These are phyloP conservation scores for Sternarchorhynchus goeldii DNA, from an alignment of 2,797 vertebrate species.

Conservation along the genomic window DNA sequence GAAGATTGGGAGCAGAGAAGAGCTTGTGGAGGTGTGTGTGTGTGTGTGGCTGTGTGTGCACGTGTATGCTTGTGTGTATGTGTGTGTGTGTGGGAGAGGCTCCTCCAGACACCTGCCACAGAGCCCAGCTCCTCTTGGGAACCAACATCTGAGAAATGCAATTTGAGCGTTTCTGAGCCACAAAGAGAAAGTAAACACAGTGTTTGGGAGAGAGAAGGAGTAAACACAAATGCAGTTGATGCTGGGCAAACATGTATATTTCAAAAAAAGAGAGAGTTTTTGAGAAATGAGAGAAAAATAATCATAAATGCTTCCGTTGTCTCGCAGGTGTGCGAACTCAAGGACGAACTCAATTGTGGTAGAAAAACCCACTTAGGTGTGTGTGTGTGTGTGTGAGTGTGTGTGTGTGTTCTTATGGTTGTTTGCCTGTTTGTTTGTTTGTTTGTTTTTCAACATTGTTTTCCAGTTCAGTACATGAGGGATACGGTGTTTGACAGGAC, in stretches of 20 bases:
- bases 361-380: conserved; percentile 57
- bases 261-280: conserved; percentile 58
- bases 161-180: conserved; percentile 75
- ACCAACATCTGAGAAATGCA: conserved; percentile 77
- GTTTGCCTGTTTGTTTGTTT: conserved; percentile 67
- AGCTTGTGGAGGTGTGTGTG: conserved; percentile 76
- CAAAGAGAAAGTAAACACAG: conserved; percentile 78
- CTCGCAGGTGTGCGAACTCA: conserved; percentile 76
- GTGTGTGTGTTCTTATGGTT: conserved; percentile 46
- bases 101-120: conserved; percentile 77
- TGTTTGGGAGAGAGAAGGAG: conserved; percentile 45
- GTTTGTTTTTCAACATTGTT: conserved; percentile 56
- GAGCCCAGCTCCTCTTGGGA: conserved; percentile 73
- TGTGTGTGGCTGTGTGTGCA: conserved; percentile 86
- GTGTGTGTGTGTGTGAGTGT: conserved; percentile 18
- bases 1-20: conserved; percentile 64
- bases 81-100: conserved; percentile 75
- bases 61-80: conserved; percentile 90
- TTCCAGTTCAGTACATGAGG: conserved; percentile 61
- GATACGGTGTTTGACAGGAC: conserved; percentile 52
- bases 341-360: conserved; percentile 71
- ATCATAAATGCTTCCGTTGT: conserved; percentile 65
- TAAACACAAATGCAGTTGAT: conserved; percentile 67
- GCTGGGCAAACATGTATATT: conserved; percentile 75
- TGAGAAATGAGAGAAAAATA: conserved; percentile 62